phyloP scores from a whole-genome alignment of 2,888 invertebrate species.

The Phoronis australis region DNA sequence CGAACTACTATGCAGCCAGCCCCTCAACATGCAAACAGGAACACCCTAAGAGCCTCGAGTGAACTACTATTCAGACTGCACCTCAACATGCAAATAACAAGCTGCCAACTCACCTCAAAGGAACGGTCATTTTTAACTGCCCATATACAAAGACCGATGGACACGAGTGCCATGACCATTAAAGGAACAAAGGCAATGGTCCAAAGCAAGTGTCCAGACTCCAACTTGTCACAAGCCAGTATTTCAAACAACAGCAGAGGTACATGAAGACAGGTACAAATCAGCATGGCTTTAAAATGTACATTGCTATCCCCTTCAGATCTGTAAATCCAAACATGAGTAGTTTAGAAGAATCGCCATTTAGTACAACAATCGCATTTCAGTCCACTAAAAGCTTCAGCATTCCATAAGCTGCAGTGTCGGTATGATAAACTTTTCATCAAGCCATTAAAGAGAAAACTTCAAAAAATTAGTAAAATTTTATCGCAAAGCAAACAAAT shows the following conservation, averaged over 20 bases:
- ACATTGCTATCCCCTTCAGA: slow-evolving; percentile 92
- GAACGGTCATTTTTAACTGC: slow-evolving; percentile 96
- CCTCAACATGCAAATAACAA: neutral
- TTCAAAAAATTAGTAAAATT: too few relatives aligned
- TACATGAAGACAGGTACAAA: slow-evolving; percentile 88
- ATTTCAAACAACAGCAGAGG: slow-evolving; percentile 94
- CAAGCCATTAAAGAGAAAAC: too few relatives aligned
- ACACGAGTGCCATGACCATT: slow-evolving; percentile 92
- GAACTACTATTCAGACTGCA: neutral
- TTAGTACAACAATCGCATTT: too few relatives aligned
- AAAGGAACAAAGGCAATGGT: slow-evolving; percentile 77
- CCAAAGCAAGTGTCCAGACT: slow-evolving; percentile 62
- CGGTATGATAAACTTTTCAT: too few relatives aligned
- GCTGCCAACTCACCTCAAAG: slow-evolving; percentile 69
- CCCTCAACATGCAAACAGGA: too few relatives aligned
- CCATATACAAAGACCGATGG: slow-evolving; percentile 96
- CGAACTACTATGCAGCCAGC: too few relatives aligned
- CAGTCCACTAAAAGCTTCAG: too few relatives aligned
- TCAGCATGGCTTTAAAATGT: slow-evolving; percentile 97
- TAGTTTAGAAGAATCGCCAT: too few relatives aligned
- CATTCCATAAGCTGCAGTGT: too few relatives aligned
- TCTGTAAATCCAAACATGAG: slow-evolving; percentile 64
- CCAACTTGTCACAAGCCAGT: slow-evolving; percentile 89
- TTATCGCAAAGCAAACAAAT: too few relatives aligned
- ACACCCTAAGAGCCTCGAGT: too few relatives aligned